These are phyloP conservation scores for Semotilus atromaculatus DNA, from an alignment of 2,797 vertebrate species.

Conservation along the genomic window DNA sequence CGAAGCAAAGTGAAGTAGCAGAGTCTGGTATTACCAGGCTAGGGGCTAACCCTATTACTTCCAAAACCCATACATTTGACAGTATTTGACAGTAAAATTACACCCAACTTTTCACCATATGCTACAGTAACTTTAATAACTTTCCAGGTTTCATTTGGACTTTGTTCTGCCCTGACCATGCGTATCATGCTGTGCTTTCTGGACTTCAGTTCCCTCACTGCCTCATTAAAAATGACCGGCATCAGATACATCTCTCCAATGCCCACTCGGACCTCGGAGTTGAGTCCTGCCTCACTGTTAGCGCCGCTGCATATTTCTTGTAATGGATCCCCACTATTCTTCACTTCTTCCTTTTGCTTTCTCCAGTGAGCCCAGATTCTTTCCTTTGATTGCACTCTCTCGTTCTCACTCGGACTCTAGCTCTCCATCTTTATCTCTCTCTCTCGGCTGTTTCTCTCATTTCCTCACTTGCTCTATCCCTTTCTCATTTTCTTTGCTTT, in stretches of 20 bases:
- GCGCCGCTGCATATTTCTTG: constrained; percentile 2
- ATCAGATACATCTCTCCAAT: constrained; percentile 32
- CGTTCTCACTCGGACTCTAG: background rate
- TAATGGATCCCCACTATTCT: constrained; percentile 1
- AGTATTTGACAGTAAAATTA: too few relatives aligned
- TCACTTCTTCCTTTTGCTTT: constrained; percentile 5
- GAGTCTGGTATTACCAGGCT: too few relatives aligned
- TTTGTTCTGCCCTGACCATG: constrained; percentile 16
- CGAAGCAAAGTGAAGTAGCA: too few relatives aligned
- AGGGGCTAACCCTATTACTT: too few relatives aligned
- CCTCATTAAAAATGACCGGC: constrained; percentile 52
- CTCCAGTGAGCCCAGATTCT: constrained; percentile 27
- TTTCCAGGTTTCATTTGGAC: constrained; percentile 3
- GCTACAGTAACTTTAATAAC: too few relatives aligned
- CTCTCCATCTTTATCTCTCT: constrained; percentile 23
- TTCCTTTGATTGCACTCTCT: constrained; percentile 26
- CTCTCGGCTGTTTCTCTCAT: constrained; percentile 20
- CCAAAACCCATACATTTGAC: background rate
- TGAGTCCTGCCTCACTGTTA: background rate
- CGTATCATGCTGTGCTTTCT: constrained; percentile 12
- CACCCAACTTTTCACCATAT: too few relatives aligned
- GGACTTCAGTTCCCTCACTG: constrained; percentile 9
- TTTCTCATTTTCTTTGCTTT: constrained; percentile 9
- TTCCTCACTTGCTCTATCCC: constrained; percentile 26
- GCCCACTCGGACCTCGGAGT: background rate